Base-by-base conservation (phyloP, 2,113 vertebrate species). In the Hirundichthys speculiger region DNA sequence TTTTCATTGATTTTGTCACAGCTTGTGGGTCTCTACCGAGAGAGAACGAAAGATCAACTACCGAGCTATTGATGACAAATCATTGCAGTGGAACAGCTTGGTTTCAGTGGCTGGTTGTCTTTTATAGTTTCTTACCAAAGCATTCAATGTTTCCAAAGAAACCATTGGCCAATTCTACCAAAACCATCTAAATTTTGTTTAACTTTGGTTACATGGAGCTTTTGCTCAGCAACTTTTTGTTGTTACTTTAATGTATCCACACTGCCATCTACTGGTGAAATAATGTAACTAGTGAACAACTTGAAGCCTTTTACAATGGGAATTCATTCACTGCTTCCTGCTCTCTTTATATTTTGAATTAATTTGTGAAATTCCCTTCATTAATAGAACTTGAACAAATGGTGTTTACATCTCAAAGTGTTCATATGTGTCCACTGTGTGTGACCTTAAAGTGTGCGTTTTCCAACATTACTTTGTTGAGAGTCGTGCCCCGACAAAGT, bases 231-330 rank as follows among this genome's bases (percentile, higher is more conserved):
- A 12, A 39, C 6, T 20, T 22, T 46, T 10, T 18, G 18, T 45
- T 21, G 18, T 16, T 42, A 1, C 25, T n/a, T 39, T 58, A 49
- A 68, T 46, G 16, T 63, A 34, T n/a, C 49, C 59, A 64, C 2
- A 5, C 27, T 57, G 40, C 76, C 79, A 80, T 64, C 87, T 90
- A 71, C 54, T 85, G 88, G 83, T 3, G 15, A 41, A 16, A 27
- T 40, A 1, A 3, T 24, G 4, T 3, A 9, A 66, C 41, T 69
- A 64, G 65, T 50, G 22, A 55, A 56, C 2, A 2, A n/a, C 54
- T 58, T 27, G 18, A 4, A 42, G 13, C n/a, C 6, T 24, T 19
- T 19, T 16, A 5, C 16, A 15, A 1, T 5, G 34, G 14, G 38
- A 8, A 14, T 6, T 7, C 13, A 16, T 42, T 13, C 13, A 11